Evolutionary conservation across 2,113 vertebrate species (phyloP).

Genomic region (Triplophysa rosa): DNA sequence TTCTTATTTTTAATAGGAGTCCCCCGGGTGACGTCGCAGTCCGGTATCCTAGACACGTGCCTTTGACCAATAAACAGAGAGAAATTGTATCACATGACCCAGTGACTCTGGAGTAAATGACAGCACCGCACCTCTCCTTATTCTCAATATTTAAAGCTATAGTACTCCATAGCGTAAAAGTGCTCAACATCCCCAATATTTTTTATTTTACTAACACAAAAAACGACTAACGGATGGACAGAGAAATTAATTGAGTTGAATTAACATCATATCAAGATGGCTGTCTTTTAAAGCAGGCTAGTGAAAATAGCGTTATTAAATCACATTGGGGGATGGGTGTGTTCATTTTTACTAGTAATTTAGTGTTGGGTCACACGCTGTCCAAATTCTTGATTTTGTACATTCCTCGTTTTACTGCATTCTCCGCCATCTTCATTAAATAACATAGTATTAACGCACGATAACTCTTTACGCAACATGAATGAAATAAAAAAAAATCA

Average conservation of each 20-base stretch:
- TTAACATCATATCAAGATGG: background rate
- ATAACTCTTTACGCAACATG: background rate
- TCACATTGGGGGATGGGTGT: slow-evolving; percentile 18
- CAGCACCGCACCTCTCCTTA: slow-evolving; percentile 64
- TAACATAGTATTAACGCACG: background rate
- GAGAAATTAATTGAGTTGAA: background rate
- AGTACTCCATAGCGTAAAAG: slow-evolving; percentile 29
- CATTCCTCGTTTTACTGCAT: background rate
- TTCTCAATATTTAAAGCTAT: slow-evolving; percentile 59
- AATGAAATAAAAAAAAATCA: background rate
- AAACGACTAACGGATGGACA: background rate
- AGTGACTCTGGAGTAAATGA: slow-evolving; percentile 71
- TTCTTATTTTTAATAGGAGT: slow-evolving; percentile 87
- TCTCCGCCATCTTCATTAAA: background rate
- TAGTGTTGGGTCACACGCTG: slow-evolving; percentile 28
- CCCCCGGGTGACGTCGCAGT: slow-evolving; percentile 81
- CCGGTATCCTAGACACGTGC: slow-evolving; percentile 88
- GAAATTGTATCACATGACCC: slow-evolving; percentile 77
- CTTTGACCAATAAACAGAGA: slow-evolving; percentile 79
- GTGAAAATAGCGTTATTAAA: background rate
- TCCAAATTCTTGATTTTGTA: background rate
- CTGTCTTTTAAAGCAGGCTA: background rate
- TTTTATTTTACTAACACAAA: background rate
- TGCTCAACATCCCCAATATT: background rate
- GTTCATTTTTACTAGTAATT: slow-evolving; percentile 9